Evolutionary conservation across 1,140 invertebrate species (phyloP), one percentile per base, ranked within the genome.

Genomic region (Brachionus koreanus): DNA sequence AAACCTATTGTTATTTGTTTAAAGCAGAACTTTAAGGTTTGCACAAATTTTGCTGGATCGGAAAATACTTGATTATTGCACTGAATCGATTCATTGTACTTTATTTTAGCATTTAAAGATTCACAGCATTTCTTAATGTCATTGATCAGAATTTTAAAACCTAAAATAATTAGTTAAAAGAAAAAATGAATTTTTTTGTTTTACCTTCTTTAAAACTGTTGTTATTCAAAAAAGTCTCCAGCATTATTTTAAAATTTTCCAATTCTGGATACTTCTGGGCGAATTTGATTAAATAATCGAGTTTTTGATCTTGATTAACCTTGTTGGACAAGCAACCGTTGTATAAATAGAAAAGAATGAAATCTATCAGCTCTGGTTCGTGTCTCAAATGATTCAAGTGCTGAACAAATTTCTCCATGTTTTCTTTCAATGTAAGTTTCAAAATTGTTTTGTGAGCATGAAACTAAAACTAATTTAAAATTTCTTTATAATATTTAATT

Each of bases 371-470:
- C 13, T 79, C 76, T 23, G 35, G 37, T 37, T 79, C 37, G 10
- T 23, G 16, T 1, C 49, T 19, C 4, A 61, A 23, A 10, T 79
- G 12, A 25, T 61, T 65, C 23, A 79, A 42, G 19, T 79, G 35
- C 13, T 79, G 39, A 1, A 79, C 10, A 79, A 79, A 79, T 7
- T 43, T 79, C 13, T 79, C 61, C 13, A 49, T 79, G 10, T 79
- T 65, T 37, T 23, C 35, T 35, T 61, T 29, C 3, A 79, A 16
- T 12, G 76, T 79, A 0, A 79, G 23, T 3, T 9, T 42, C 23
- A 79, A 19, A 39, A 79, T 79, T 57, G 16, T 61, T 61, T 79
- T 79, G 13, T 79, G 76, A 13, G 76, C 76, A 23, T 79, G 57
- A 43, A 79, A 57, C 76, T 79, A 13, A 52, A 23, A 57, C n/a